Evolutionary conservation across 1,140 invertebrate genomes (phyloP), one percentile per base, ranked within the genome.

Genomic region (Drosophila teissieri): DNA sequence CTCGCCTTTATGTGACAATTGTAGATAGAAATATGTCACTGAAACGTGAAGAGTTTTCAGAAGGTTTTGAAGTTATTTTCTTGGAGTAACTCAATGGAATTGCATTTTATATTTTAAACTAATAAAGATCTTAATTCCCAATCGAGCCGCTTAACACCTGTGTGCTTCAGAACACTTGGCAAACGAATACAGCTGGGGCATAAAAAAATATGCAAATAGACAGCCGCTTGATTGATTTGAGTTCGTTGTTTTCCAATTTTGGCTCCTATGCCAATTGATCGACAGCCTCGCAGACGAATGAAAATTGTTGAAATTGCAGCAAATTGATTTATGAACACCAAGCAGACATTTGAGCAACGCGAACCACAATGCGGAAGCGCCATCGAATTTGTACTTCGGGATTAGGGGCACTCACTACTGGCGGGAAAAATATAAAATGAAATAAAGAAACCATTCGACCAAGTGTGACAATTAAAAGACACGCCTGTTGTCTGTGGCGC

Each of bases 241-340:
- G 22, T 46, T 55, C n/a, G 31, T 73, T 64, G 31, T 78, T 60
- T 63, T 67, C 60, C 72, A 77, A 67, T 80, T 85, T 85, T 77
- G 72, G 61, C 39, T 27, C 42, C 61, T 58, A 70, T 52, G 82
- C 58, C 81, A 85, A 80, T 85, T 86, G 82, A 80, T 62, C 61
- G 82, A 48, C 54, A 51, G 51, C 45, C 31, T 45, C 45, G 27
- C 49, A 45, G 45, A 54, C 31, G 75, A 55, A 64, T 31, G 62
- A 52, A 62, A 72, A 74, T 77, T 88, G 74, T 82, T 85, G 51
- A 51, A 78, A 82, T 68, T 83, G 82, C 79, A 83, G 68, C 70
- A 88, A 86, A 86, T 88, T 86, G 79, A 86, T 86, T 88, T 86
- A 86, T 83, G 83, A 86, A 55, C 45, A 67, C 45, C 67, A 60